Percentiles rank a stretch among this genome's conserved stretches.
Evolutionary conservation across 35 echinoderm and acorn worm genomes (phyloP).

Genomic region (Ophiothrix spiculata): DNA sequence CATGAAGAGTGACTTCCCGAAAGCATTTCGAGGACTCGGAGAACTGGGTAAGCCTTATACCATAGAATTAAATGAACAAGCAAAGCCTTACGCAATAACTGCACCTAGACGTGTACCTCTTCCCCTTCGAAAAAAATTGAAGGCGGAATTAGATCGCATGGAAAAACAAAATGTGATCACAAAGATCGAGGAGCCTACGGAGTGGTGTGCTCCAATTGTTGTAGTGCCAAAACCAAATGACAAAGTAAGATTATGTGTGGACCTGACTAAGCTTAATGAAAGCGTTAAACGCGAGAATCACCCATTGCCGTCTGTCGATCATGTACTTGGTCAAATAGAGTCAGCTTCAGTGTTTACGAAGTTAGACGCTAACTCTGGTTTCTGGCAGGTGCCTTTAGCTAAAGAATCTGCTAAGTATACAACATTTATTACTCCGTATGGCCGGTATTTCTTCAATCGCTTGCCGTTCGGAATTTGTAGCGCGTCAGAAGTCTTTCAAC

Average conservation of each 20-base stretch:
- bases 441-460: slow-evolving; percentile 31
- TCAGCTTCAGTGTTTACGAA: slow-evolving; percentile 47
- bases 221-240: slow-evolving; percentile 41
- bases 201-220: slow-evolving; percentile 45
- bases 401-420: slow-evolving; percentile 31
- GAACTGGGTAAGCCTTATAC: slow-evolving; percentile 9
- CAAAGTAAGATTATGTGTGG: slow-evolving; percentile 28
- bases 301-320: slow-evolving; percentile 20
- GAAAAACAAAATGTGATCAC: slow-evolving; percentile 24
- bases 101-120: background rate
- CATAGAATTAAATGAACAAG: slow-evolving; percentile 30
- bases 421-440: slow-evolving; percentile 66
- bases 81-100: background rate
- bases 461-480: slow-evolving; percentile 50
- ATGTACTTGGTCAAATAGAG: slow-evolving; percentile 14
- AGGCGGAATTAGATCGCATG: background rate
- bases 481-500: slow-evolving; percentile 51
- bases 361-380: slow-evolving; percentile 53
- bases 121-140: background rate
- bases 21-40: slow-evolving; percentile 40
- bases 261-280: slow-evolving; percentile 46
- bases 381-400: slow-evolving; percentile 51
- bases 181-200: slow-evolving; percentile 28
- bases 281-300: slow-evolving; percentile 30
- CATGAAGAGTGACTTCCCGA: slow-evolving; percentile 11